Conservation (phyloP, 1,140 invertebrate genomes). For the Phymorhynchus buccinoides region DNA sequence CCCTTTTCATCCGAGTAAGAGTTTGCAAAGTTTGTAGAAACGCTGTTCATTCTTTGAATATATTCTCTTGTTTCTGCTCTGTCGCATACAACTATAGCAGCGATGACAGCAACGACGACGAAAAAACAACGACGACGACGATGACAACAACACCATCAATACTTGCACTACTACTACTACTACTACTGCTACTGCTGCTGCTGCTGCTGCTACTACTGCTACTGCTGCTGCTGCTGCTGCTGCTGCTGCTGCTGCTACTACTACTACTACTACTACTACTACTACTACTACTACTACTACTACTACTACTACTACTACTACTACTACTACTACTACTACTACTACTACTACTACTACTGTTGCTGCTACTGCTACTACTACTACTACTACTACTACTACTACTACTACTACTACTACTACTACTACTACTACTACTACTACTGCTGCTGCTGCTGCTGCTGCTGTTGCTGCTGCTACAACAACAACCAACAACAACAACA, state of each 20-base stretch:
- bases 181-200: too few species aligned
- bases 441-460: constrained; percentile 3
- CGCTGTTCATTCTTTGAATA: too few species aligned
- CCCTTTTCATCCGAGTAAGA: too few species aligned
- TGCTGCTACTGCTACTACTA: constrained; percentile 33
- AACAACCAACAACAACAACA: too few species aligned
- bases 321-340: constrained; percentile 39
- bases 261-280: constrained; percentile 36
- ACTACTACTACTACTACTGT: constrained; percentile 32
- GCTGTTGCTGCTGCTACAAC: too few species aligned
- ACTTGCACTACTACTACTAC: too few species aligned
- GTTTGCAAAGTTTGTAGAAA: too few species aligned
- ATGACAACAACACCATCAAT: too few species aligned
- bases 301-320: constrained; percentile 40
- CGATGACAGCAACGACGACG: too few species aligned
- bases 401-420: constrained; percentile 32
- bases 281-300: constrained; percentile 41
- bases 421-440: constrained; percentile 26
- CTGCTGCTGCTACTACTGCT: background rate
- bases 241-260: constrained; percentile 31
- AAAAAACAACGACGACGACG: too few species aligned
- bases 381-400: constrained; percentile 31
- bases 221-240: constrained; percentile 25
- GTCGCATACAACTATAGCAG: too few species aligned
- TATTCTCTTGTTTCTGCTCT: too few species aligned